These are phyloP conservation scores for Bilobella aurantiaca DNA, from an alignment of 1,140 invertebrate genomes.

Conservation along the genomic window DNA sequence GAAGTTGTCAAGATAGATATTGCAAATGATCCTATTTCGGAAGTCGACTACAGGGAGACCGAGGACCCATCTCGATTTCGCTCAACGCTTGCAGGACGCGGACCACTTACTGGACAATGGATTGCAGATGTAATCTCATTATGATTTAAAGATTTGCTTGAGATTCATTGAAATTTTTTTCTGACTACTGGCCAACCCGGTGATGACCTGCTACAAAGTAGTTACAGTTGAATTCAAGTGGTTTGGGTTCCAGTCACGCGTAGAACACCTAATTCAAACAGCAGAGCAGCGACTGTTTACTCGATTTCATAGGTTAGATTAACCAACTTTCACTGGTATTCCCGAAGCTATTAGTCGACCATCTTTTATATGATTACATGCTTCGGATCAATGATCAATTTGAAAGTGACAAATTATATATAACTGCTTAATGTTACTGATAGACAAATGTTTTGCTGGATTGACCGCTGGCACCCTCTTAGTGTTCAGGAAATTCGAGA, in stretches of 20 bases:
- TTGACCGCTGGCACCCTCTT: slow-evolving; percentile 85
- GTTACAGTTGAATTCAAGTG: slow-evolving; percentile 97
- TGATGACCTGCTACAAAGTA: slow-evolving; percentile 96
- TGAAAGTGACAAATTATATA: too few relatives aligned
- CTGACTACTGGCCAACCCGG: slow-evolving; percentile 61
- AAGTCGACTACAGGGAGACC: slow-evolving; percentile 74
- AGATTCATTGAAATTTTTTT: too few relatives aligned
- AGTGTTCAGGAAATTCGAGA: slow-evolving; percentile 88
- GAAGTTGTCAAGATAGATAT: slow-evolving; percentile 89
- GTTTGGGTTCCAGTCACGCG: slow-evolving; percentile 88
- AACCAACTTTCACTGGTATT: neutral
- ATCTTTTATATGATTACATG: too few relatives aligned
- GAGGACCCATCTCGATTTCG: slow-evolving; percentile 85
- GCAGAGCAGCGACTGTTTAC: slow-evolving; percentile 89
- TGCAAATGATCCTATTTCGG: slow-evolving; percentile 53
- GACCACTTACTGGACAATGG: slow-evolving; percentile 76
- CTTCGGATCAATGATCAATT: too few relatives aligned
- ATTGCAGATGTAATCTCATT: neutral
- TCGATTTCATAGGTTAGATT: slow-evolving; percentile 69
- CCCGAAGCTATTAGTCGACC: too few relatives aligned
- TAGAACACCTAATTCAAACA: slow-evolving; percentile 90
- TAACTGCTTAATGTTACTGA: neutral
- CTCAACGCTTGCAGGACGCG: slow-evolving; percentile 85
- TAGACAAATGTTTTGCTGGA: slow-evolving; percentile 91
- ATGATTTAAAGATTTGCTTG: too few relatives aligned